phyloP scores from a whole-genome alignment of 2,888 invertebrate species.

The Callyntrura guangdongensis region DNA sequence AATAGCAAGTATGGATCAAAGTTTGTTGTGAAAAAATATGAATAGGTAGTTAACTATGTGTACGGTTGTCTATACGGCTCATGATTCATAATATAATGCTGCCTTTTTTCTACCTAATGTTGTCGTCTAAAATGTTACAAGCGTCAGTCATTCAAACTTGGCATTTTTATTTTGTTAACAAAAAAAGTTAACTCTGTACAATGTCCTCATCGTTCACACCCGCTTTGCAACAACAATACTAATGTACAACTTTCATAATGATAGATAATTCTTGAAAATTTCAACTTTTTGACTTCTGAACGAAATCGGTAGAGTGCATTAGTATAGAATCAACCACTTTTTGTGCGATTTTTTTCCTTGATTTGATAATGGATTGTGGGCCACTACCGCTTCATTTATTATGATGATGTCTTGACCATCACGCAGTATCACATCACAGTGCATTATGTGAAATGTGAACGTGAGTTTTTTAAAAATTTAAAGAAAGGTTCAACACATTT shows the following conservation, averaged over 20 bases:
- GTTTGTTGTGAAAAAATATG: background rate
- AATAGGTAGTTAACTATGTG: too few relatives aligned
- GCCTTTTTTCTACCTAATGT: background rate
- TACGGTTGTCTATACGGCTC: too few relatives aligned
- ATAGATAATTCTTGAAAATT: background rate
- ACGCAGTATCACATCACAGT: background rate
- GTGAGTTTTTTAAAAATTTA: constrained; percentile 59
- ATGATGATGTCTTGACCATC: constrained; percentile 73
- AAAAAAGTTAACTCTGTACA: background rate
- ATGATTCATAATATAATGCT: background rate
- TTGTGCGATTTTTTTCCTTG: constrained; percentile 62
- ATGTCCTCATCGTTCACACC: background rate
- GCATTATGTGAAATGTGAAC: constrained; percentile 67
- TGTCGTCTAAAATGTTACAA: background rate
- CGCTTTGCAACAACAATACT: background rate
- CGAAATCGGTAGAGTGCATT: constrained; percentile 48
- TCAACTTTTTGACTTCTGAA: constrained; percentile 29
- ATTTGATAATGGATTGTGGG: constrained; percentile 70
- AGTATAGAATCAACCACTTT: constrained; percentile 69
- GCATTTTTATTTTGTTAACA: background rate
- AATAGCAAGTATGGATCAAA: background rate
- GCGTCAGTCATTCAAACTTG: background rate
- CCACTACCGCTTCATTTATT: constrained; percentile 74
- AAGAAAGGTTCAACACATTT: constrained; percentile 34
- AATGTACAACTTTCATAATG: background rate